Conservation (phyloP, 2,797 vertebrate genomes). For the Hirundo rustica region DNA sequence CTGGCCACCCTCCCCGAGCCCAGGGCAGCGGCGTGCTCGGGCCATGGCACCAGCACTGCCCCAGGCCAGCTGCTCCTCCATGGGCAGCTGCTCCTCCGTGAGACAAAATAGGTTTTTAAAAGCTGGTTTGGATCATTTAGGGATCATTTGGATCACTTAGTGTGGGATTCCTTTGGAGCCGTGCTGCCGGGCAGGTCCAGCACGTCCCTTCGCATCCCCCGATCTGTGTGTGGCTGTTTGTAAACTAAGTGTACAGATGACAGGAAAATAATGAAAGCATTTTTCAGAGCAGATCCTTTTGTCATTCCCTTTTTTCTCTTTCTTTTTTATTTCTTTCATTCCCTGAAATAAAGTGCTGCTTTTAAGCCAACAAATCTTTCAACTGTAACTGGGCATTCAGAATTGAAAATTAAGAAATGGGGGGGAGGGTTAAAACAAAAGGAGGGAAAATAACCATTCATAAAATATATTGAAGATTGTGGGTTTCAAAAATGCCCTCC, state of each 20-base stretch:
- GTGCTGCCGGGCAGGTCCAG: not conserved
- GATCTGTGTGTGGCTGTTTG: not conserved
- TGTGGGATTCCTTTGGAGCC: not conserved
- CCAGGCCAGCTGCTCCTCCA: rapidly evolving
- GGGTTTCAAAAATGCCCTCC: not conserved
- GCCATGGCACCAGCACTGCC: rapidly evolving
- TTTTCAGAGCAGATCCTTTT: constrained; percentile 6
- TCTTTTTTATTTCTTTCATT: not conserved
- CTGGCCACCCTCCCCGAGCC: rapidly evolving
- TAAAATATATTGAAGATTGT: not conserved
- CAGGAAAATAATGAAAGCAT: constrained; percentile 24
- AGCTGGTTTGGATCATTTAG: not conserved
- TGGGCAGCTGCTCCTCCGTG: not conserved
- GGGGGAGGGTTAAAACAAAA: not conserved
- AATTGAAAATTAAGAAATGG: not conserved
- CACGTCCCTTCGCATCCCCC: not conserved
- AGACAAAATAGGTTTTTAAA: not conserved
- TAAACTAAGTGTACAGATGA: not conserved
- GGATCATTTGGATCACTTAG: too few relatives aligned
- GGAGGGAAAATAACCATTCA: not conserved
- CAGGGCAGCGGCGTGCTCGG: rapidly evolving
- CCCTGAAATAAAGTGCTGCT: not conserved
- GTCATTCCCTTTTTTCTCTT: not conserved
- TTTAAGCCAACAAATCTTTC: constrained; percentile 1
- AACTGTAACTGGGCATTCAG: not conserved